These are phyloP conservation scores for Erpetoichthys calabaricus DNA, from an alignment of 2,797 vertebrate species.

Conservation along the genomic window DNA sequence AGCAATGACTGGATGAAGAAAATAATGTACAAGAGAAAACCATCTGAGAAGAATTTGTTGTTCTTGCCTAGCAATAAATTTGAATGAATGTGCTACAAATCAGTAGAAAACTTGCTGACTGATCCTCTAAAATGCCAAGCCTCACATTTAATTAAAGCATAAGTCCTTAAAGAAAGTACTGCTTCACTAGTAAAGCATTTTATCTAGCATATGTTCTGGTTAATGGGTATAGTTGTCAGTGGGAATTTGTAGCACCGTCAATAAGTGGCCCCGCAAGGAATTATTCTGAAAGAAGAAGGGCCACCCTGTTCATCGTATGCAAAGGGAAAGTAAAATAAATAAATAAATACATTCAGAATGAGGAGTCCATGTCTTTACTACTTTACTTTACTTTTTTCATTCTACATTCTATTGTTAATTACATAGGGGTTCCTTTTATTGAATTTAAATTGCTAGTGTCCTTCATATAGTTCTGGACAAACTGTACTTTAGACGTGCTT, in stretches of 20 bases:
- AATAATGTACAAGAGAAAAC: constrained; percentile 9
- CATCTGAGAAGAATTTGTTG: constrained; percentile 33
- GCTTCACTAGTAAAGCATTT: constrained; percentile 26
- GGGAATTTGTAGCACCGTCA: constrained; percentile 35
- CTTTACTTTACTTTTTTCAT: no score
- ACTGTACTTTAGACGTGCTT: no score
- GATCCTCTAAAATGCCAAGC: constrained; percentile 34
- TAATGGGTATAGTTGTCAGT: constrained; percentile 42
- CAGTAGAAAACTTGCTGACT: constrained; percentile 51
- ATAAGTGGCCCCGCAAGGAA: constrained; percentile 24
- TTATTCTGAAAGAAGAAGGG: constrained; percentile 35
- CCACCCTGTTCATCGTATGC: constrained; percentile 13
- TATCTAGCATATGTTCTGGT: constrained; percentile 36
- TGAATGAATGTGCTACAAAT: constrained; percentile 43
- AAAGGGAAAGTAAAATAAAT: no score
- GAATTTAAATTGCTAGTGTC: no score
- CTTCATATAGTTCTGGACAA: no score
- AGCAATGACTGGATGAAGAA: no score
- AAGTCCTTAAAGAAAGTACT: constrained; percentile 38
- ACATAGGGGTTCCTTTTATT: no score
- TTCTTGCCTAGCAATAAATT: constrained; percentile 29
- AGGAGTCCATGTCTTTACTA: no score
- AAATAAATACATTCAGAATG: no score
- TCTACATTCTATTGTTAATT: no score
- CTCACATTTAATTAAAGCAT: constrained; percentile 45